Percentiles rank a stretch among this genome's conserved stretches.
phyloP scores from a whole-genome alignment of 2,113 vertebrate genomes.

The Nothoprocta perdicaria region DNA sequence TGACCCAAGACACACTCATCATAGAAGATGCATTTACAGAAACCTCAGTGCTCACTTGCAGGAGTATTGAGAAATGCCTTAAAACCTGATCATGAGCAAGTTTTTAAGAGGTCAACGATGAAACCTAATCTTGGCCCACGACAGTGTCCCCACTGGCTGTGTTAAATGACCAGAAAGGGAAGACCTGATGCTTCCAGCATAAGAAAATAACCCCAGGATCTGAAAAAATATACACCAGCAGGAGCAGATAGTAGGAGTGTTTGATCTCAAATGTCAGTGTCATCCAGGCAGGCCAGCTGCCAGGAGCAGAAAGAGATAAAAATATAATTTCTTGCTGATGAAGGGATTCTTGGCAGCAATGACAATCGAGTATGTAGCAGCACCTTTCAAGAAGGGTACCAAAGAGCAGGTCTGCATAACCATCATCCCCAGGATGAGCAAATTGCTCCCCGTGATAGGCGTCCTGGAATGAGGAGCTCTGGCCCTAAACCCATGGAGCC shows the following conservation, averaged over 20 bases:
- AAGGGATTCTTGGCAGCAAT: background rate
- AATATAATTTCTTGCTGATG: background rate
- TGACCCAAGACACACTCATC: background rate
- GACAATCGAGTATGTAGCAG: background rate
- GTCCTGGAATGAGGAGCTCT: background rate
- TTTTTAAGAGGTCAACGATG: background rate
- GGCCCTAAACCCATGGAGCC: background rate
- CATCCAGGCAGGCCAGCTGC: background rate
- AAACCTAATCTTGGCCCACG: background rate
- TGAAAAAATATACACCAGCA: fast-evolving
- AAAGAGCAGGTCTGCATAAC: background rate
- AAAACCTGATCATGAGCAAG: background rate
- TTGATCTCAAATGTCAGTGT: background rate
- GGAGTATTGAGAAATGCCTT: background rate
- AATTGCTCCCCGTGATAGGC: background rate
- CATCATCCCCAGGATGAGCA: background rate
- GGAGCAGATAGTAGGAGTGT: background rate
- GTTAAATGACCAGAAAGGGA: background rate
- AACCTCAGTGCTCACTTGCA: background rate
- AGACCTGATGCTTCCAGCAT: background rate
- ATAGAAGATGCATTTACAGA: background rate
- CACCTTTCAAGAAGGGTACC: background rate
- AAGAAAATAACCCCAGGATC: background rate
- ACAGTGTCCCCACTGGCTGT: background rate
- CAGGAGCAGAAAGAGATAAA: background rate